Conservation (phyloP, 2,888 invertebrate species). For the Pocota personata region DNA sequence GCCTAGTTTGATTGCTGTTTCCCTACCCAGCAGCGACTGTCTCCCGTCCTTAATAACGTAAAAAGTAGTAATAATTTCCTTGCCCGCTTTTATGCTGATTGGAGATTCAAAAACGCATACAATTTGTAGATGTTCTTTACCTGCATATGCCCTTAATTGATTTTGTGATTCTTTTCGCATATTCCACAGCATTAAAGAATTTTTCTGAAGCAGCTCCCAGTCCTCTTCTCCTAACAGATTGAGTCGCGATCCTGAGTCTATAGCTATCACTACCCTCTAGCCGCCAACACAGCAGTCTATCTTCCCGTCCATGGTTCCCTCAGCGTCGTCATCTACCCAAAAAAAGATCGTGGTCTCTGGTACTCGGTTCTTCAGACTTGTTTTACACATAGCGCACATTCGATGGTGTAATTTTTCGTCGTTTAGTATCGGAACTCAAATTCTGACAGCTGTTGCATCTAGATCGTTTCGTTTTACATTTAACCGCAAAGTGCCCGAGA, state of each 20-base stretch:
- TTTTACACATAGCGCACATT: neutral
- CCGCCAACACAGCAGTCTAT: constrained; percentile 10
- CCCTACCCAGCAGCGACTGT: constrained; percentile 68
- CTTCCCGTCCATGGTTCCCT: too few species aligned
- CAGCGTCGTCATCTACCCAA: neutral
- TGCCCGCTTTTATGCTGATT: neutral
- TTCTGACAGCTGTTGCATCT: neutral
- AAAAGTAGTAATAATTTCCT: constrained; percentile 2
- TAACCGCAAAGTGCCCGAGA: neutral
- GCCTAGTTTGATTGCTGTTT: constrained; percentile 63
- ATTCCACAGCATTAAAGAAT: too few species aligned
- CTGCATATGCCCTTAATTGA: neutral
- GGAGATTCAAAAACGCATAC: neutral
- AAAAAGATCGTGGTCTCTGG: neutral
- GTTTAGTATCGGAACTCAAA: neutral
- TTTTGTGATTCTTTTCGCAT: too few species aligned
- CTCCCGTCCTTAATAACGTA: constrained; percentile 64
- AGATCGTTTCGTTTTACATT: neutral
- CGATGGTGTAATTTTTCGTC: neutral
- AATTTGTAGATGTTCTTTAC: neutral
- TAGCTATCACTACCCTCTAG: neutral
- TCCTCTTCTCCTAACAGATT: neutral
- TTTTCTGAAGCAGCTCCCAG: too few species aligned
- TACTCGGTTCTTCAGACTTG: constrained; percentile 1
- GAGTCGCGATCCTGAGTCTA: neutral